A percentile compares a stretch with the other conserved stretches of the same genome.
Conservation (phyloP, 2,113 vertebrate species). For the Stegostoma tigrinum region DNA sequence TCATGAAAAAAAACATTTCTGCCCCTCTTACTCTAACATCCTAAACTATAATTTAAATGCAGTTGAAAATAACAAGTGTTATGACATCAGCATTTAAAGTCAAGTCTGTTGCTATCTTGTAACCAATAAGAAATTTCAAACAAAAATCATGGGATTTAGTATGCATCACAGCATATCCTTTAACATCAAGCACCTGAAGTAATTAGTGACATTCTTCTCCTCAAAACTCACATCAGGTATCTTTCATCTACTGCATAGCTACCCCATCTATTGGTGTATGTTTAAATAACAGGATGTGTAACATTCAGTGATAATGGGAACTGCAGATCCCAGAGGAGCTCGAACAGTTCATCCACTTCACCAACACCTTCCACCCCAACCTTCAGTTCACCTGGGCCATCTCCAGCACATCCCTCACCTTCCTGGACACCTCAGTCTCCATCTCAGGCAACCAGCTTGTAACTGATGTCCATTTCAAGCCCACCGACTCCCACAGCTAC, state of each 20-base stretch:
- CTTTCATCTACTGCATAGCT: neutral
- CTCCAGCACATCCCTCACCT: no score
- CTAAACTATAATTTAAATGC: neutral
- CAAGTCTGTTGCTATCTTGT: neutral
- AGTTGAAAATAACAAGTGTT: neutral
- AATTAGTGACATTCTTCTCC: neutral
- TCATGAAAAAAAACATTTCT: neutral
- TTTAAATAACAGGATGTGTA: neutral
- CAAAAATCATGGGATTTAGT: neutral
- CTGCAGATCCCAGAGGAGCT: no score
- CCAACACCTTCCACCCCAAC: no score
- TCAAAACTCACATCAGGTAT: neutral
- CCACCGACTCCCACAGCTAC: no score
- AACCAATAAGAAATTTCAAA: neutral
- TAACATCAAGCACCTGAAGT: neutral
- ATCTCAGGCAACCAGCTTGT: no score
- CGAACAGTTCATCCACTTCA: no score
- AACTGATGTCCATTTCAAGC: no score
- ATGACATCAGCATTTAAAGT: neutral
- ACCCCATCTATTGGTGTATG: slow-evolving; percentile 13
- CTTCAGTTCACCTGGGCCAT: no score
- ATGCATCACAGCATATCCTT: neutral
- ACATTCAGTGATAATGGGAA: no score
- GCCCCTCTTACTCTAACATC: neutral
- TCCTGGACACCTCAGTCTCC: no score